Conservation (phyloP, 2,113 vertebrate genomes). For the Arvicanthis niloticus region DNA sequence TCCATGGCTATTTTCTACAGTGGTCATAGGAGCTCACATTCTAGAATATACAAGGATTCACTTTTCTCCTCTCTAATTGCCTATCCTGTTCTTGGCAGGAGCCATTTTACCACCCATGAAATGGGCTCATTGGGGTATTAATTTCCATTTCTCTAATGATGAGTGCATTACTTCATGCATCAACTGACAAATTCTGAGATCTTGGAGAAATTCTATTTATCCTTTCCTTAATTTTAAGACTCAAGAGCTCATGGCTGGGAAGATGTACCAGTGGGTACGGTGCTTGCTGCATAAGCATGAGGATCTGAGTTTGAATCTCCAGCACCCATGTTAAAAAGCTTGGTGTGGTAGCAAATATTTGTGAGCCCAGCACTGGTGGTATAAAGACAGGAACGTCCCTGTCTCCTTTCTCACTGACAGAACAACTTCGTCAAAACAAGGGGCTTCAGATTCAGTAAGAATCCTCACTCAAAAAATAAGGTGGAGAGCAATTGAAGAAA, state of each 20-base stretch:
- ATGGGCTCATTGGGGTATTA: not conserved
- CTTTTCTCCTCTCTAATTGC: not conserved
- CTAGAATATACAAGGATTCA: fast-evolving
- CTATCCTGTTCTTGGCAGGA: not conserved
- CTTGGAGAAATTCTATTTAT: not conserved
- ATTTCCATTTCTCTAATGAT: not conserved
- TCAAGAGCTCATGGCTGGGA: not conserved
- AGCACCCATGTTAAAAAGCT: too few relatives aligned
- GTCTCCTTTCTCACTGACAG: not conserved
- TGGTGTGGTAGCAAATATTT: not conserved
- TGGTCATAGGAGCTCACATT: not conserved
- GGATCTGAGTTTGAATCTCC: not conserved
- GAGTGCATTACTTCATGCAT: not conserved
- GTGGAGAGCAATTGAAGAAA: not conserved
- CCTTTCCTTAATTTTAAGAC: not conserved
- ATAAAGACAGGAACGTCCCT: not conserved
- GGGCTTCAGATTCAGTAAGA: not conserved
- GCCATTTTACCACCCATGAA: not conserved
- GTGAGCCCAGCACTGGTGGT: not conserved
- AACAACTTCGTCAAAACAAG: not conserved
- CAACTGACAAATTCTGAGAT: not conserved
- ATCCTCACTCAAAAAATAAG: not conserved
- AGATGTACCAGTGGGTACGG: fast-evolving
- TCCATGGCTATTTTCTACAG: not conserved
- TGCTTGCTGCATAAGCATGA: not conserved